Evolutionary conservation across 1,140 invertebrate species (phyloP).

Genomic region (Lordiphosa stackelbergi): DNA sequence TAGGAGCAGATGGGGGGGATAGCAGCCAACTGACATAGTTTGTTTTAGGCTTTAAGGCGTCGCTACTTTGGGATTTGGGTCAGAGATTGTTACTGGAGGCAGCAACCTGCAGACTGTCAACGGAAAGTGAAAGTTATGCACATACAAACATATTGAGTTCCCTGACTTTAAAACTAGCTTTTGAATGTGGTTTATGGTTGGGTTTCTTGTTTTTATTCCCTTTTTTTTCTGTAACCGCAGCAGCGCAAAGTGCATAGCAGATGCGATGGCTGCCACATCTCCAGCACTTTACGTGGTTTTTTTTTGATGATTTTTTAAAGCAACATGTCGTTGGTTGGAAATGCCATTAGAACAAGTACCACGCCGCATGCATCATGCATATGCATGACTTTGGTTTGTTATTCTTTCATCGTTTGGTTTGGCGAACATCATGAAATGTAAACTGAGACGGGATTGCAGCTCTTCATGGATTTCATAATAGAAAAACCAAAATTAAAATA

Average conservation of each 20-base stretch:
- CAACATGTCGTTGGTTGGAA: conserved; percentile 62
- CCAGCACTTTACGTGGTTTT: conserved; percentile 52
- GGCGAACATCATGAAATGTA: too few species aligned
- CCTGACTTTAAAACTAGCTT: conserved; percentile 44
- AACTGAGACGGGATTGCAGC: too few species aligned
- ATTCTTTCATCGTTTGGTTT: conserved; percentile 2
- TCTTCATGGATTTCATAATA: too few species aligned
- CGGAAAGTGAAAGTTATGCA: conserved; percentile 66
- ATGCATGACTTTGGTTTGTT: conserved; percentile 43
- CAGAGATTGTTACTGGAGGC: conserved; percentile 54
- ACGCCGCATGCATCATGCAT: conserved; percentile 49
- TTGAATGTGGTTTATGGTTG: conserved; percentile 27
- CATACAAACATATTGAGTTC: conserved; percentile 43
- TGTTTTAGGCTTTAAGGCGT: conserved; percentile 69
- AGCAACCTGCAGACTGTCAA: conserved; percentile 27
- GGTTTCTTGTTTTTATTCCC: conserved; percentile 1
- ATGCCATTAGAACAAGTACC: conserved; percentile 48
- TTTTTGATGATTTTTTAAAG: conserved; percentile 60
- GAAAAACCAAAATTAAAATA: neutral
- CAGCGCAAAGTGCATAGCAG: conserved; percentile 57
- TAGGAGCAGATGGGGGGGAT: neutral
- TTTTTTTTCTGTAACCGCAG: conserved; percentile 33
- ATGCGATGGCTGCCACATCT: conserved; percentile 12
- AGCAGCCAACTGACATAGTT: conserved; percentile 60
- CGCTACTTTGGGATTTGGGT: conserved; percentile 57